Base-by-base conservation (phyloP, 2,113 vertebrate species). In the Ictalurus furcatus region DNA sequence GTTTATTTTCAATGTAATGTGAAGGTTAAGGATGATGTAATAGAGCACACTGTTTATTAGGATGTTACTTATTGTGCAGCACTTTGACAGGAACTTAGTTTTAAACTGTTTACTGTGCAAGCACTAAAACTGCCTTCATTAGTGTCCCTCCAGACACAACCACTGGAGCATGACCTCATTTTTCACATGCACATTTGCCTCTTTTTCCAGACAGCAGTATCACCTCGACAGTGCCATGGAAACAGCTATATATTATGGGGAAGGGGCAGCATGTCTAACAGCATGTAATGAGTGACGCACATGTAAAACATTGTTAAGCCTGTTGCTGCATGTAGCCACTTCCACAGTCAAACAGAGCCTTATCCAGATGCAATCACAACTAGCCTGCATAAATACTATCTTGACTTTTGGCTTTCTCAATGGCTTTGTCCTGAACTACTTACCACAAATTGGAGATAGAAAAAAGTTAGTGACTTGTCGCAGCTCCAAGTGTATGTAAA, bases 71-170 rank as follows among this genome's bases (percentile, higher is more conserved):
- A 40, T 74, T 59, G 23, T 59, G 6, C 23, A 79, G 13, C 44
- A 44, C 5, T 37, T 6, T 86, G 23, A 40, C 34, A 40, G 28
- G 34, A 67, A 48, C 17, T 4, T 73, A 9, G 25, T 85, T 86
- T 86, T 87, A 25, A 40, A 59, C 21, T 54, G 59, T 80, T 81
- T 69, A 81, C 56, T 54, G 63, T 88, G 76, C 44, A 82, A 82
- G 16, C 40, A 56, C 30, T 34, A 23, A 67, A 63, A 54, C 59
- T 79, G 37, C 30, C 14, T 81, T 80, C 40, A 80, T 4, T 81
- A 13, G 52, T 59, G 69, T 76, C 11, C 37, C 3, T 44, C 40
- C 40, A 79, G 21, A 28, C 7, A 4, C 59, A 74, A 76, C 11
- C 28, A 71, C 52, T 23, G 37, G 54, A 61, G 52, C 52, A 63